Base-by-base conservation (phyloP, 23 tunicate species). In the Styela plicata region DNA sequence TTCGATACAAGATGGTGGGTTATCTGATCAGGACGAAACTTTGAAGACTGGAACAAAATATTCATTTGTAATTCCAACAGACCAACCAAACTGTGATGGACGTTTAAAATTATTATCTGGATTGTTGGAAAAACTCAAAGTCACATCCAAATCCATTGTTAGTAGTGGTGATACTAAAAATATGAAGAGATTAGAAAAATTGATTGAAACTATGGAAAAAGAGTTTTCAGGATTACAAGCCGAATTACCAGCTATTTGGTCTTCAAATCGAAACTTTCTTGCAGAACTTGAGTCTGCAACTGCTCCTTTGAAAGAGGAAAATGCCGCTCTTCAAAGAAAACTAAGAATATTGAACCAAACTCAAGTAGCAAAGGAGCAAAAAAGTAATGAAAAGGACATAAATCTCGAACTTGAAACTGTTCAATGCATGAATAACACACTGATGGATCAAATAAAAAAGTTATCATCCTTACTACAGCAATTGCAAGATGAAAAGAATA, bases 391-490 rank as follows among this genome's bases (percentile, higher is more conserved):
- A 22, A 37, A 28, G 19, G 2, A 71, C 29, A 29, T 34, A 24
- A 52, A 52, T 63, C 74, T 32, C 1, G 44, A 32, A 70, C 35
- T 88, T 34, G 86, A 84, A 63, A 78, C 97, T 7, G 65, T 91
- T 29, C 90, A 91, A 67, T 91, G 97, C 82, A 79, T 66, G 71
- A 91, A 86, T 71, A 52, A 71, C 22, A 65, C 84, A 18, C 33
- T 91, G 52, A 80, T 79, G 31, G 74, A 81, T 63, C 88, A 91
- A 70, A 83, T 91, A 1, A 66, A 31, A 19, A 85, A 91, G 3
- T 32, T 91, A 75, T 78, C 82, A 25, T 34, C 27, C 24, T 76
- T 85, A 25, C 69, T 86, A 52, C 84, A 86, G 52, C 79, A 86
- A 25, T 36, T 90, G 0, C 65, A 76, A 57, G 81, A 76, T 17